These are phyloP conservation scores for Pipa parva DNA, from an alignment of 2,113 vertebrate genomes.

Conservation along the genomic window DNA sequence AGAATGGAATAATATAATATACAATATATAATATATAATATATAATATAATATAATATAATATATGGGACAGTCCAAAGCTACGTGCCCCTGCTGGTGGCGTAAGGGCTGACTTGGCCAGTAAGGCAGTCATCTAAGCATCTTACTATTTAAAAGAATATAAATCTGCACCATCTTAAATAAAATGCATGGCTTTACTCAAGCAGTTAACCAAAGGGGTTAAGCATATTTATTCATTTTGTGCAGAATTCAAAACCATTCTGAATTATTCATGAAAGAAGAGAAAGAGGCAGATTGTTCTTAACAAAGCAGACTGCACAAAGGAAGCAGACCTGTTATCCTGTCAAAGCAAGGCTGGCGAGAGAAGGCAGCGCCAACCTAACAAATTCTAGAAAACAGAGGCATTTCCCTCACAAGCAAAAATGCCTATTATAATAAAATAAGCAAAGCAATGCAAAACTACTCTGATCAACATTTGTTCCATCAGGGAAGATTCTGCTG, in stretches of 20 bases:
- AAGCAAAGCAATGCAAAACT: not conserved
- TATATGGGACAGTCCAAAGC: too few relatives aligned
- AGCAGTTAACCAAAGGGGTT: not conserved
- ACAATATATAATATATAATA: too few relatives aligned
- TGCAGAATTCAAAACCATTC: constrained; percentile 29
- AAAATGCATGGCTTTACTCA: not conserved
- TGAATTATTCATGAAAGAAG: constrained; percentile 40
- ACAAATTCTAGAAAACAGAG: constrained; percentile 1
- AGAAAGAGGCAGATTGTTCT: constrained; percentile 19
- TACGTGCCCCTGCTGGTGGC: too few relatives aligned
- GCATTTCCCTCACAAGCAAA: not conserved
- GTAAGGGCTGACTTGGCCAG: too few relatives aligned
- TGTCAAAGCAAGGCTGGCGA: constrained; percentile 12
- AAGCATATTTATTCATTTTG: constrained; percentile 11
- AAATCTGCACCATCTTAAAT: too few relatives aligned
- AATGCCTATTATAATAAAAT: too few relatives aligned
- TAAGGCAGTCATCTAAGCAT: too few relatives aligned
- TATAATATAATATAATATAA: too few relatives aligned
- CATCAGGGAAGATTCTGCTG: too few relatives aligned
- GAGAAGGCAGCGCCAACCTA: not conserved
- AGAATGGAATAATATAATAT: too few relatives aligned
- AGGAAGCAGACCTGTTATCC: constrained; percentile 27
- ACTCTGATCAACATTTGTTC: too few relatives aligned
- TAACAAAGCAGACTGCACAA: constrained; percentile 35
- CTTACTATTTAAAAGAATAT: too few relatives aligned